Evolutionary conservation across 2,797 vertebrate genomes (phyloP), one percentile per base, ranked within the genome.

Genomic region (Parambassis ranga): DNA sequence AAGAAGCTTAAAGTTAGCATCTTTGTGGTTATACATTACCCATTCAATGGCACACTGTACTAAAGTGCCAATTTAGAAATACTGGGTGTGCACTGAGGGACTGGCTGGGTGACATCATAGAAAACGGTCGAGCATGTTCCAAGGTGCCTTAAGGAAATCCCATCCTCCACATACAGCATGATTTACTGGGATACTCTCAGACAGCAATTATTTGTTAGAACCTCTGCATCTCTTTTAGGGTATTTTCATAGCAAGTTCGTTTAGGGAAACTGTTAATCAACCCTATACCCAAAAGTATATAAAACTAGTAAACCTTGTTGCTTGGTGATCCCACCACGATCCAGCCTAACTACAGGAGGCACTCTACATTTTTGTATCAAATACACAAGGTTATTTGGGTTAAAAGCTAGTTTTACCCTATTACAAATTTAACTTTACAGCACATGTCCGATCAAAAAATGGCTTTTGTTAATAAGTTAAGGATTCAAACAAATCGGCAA

Each of bases 91-190:
- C 51, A 72, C 65, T 71, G 55, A 59, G 18, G 65, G 44, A 69
- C 10, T 32, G 22, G 57, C 24, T 66, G 57, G 76, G 65, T 65
- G 47, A 74, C 59, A 59, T 76, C 32, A 38, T 75, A 83, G 35
- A n/a, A n/a, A n/a, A n/a, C n/a, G n/a, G n/a, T n/a, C n/a, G n/a
- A n/a, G n/a, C n/a, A 75, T 65, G 53, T 59, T 73, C 35, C 16
- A 42, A 33, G 81, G 79, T 87, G 84, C 85, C 65, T 87, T 88
- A 62, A 74, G 82, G 85, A 85, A 88, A 87, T 65, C 83, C 77
- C 74, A 72, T 39, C 60, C 65, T 58, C 71, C 37, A 77, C 22
- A 52, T 55, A 66, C n/a, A n/a, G n/a, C n/a, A n/a, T 51, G 46
- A 47, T 41, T 24, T 30, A 35, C 11, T 36, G 15, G 14, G 56